Evolutionary conservation across 2,797 vertebrate genomes (phyloP).

Genomic region (Chromis chromis): DNA sequence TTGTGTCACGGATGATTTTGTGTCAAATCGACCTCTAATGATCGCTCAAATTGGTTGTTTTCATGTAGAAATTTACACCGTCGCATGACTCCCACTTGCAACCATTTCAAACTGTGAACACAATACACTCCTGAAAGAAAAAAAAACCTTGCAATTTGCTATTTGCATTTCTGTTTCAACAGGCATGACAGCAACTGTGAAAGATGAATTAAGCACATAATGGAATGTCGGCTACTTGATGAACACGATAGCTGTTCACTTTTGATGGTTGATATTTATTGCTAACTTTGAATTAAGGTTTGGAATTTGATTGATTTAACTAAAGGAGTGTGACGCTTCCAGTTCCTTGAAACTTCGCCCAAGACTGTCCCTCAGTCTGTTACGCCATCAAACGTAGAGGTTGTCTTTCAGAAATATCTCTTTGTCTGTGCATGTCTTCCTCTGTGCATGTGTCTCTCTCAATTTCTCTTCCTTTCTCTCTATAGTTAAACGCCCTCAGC

Average conservation of each 20-base stretch:
- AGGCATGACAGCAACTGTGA: slow-evolving; percentile 75
- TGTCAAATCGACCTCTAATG: slow-evolving; percentile 83
- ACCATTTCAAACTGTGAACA: slow-evolving; percentile 67
- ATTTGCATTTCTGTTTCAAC: slow-evolving; percentile 77
- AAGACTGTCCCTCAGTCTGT: background rate
- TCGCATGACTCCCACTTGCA: slow-evolving; percentile 70
- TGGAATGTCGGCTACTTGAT: slow-evolving; percentile 72
- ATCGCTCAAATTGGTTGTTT: slow-evolving; percentile 84
- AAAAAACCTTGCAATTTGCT: slow-evolving; percentile 58
- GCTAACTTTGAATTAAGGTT: slow-evolving; percentile 56
- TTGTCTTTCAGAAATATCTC: slow-evolving; percentile 29
- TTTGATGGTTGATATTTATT: slow-evolving; percentile 59
- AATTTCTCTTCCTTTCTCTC: slow-evolving; percentile 52
- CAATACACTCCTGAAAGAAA: slow-evolving; percentile 62
- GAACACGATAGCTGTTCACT: slow-evolving; percentile 70
- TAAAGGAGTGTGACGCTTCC: slow-evolving; percentile 45
- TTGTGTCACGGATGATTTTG: slow-evolving; percentile 84
- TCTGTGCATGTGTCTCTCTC: slow-evolving; percentile 33
- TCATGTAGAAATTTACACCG: slow-evolving; percentile 82
- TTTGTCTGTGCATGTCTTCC: slow-evolving; percentile 37
- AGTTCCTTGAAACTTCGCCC: slow-evolving; percentile 23
- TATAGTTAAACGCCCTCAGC: slow-evolving; percentile 78
- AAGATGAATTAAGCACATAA: slow-evolving; percentile 77
- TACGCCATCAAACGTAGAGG: background rate
- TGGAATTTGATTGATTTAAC: slow-evolving; percentile 49